Evolutionary conservation across 2,113 vertebrate species (phyloP).

Genomic region (Lycocorax pyrrhopterus): DNA sequence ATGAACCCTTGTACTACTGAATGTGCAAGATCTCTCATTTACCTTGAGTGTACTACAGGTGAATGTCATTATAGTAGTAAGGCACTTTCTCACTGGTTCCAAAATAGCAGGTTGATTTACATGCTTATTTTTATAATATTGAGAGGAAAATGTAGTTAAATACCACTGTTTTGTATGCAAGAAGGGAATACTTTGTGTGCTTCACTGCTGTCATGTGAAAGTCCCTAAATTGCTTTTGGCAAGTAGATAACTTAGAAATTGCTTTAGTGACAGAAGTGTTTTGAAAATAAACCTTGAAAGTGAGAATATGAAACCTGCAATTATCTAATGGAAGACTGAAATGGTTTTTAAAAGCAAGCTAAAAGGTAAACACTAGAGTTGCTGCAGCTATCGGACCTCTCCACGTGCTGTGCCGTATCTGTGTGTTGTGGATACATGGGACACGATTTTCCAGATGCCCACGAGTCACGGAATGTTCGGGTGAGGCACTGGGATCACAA

Average conservation of each 20-base stretch:
- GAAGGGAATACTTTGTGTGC: background rate
- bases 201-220: background rate
- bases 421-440: accelerated
- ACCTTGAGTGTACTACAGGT: background rate
- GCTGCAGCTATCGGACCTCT: background rate
- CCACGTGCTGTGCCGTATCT: background rate
- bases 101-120: background rate
- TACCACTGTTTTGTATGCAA: background rate
- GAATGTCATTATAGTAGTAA: background rate
- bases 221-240: slow-evolving; percentile 26
- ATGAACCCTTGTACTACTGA: background rate
- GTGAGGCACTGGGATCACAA: background rate
- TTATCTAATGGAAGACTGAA: slow-evolving; percentile 9
- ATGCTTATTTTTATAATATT: background rate
- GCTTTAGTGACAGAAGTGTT: slow-evolving; percentile 29
- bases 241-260: slow-evolving; percentile 10
- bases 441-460: background rate
- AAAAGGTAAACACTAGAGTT: background rate
- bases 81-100: background rate
- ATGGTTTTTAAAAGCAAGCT: background rate
- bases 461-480: background rate
- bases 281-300: slow-evolving; percentile 45
- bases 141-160: background rate
- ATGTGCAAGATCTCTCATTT: background rate
- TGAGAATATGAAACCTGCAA: background rate